Percentiles rank a stretch among this genome's conserved stretches.
phyloP scores from a whole-genome alignment of 2,797 vertebrate genomes.

The Mareca penelope region DNA sequence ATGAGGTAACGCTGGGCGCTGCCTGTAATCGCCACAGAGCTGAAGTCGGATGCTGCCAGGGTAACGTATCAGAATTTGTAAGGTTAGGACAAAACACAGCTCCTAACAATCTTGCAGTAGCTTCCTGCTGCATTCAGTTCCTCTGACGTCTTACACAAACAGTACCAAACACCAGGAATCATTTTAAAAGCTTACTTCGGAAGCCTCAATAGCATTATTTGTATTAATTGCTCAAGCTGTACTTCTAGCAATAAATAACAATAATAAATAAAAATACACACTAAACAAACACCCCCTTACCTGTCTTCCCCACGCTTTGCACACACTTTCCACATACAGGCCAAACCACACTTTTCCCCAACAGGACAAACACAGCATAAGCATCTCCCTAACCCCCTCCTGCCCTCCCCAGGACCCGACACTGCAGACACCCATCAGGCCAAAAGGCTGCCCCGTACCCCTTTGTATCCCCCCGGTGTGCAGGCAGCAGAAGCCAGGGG shows the following conservation, averaged over 20 bases:
- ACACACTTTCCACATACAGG: background rate
- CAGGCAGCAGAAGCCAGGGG: background rate
- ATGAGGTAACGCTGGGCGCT: background rate
- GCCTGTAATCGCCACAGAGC: background rate
- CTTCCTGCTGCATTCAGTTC: background rate
- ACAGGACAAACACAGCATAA: background rate
- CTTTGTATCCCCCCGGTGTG: rapidly evolving
- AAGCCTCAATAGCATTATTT: background rate
- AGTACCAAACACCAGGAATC: background rate
- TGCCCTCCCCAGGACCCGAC: background rate
- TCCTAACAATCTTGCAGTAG: background rate
- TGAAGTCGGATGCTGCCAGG: background rate
- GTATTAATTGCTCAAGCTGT: background rate
- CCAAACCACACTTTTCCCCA: background rate
- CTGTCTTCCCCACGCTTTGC: background rate
- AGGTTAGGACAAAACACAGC: background rate
- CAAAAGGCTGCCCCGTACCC: rapidly evolving
- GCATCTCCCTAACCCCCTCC: background rate
- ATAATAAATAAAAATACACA: background rate
- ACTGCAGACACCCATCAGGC: background rate
- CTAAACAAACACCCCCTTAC: background rate
- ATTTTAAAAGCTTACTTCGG: background rate
- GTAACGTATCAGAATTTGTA: background rate
- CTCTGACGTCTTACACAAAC: background rate
- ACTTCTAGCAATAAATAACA: background rate